phyloP scores from a whole-genome alignment of 2,797 vertebrate genomes.

The Fistularia tabacaria region DNA sequence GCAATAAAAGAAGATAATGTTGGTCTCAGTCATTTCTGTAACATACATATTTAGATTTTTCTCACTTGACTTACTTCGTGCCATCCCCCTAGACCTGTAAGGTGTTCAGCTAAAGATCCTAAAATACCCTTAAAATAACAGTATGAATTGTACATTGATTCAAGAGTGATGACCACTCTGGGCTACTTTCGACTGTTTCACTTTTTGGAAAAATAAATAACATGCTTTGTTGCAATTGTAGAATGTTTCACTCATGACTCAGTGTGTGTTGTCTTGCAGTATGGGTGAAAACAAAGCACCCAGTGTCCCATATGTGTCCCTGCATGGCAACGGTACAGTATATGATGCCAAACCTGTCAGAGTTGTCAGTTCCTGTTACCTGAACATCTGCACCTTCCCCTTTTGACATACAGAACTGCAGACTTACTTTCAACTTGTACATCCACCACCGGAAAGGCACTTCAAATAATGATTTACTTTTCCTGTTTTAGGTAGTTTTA shows the following conservation, averaged over 20 bases:
- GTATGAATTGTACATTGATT: no score
- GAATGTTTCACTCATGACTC: not conserved
- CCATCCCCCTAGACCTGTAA: no score
- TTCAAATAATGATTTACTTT: not conserved
- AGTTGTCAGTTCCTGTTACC: slow-evolving; percentile 73
- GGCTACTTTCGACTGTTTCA: no score
- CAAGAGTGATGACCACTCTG: no score
- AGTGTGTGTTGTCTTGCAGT: slow-evolving; percentile 47
- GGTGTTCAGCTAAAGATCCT: no score
- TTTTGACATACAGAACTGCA: slow-evolving; percentile 77
- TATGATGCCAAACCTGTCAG: slow-evolving; percentile 49
- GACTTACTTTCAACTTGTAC: slow-evolving; percentile 65
- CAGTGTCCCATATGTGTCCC: slow-evolving; percentile 56
- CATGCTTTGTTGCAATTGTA: not conserved
- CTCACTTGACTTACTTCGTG: no score
- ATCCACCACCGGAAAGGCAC: slow-evolving; percentile 57
- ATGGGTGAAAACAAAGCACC: slow-evolving; percentile 73
- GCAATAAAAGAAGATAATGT: no score
- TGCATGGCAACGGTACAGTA: slow-evolving; percentile 49
- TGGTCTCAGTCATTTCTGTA: no score
- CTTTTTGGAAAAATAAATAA: not conserved
- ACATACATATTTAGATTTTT: no score
- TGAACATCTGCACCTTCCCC: slow-evolving; percentile 77
- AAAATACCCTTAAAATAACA: no score
- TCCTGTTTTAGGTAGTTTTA: no score